These are phyloP conservation scores for Sarcophaga subvicina DNA, from an alignment of 2,888 invertebrate species.

Conservation along the genomic window DNA sequence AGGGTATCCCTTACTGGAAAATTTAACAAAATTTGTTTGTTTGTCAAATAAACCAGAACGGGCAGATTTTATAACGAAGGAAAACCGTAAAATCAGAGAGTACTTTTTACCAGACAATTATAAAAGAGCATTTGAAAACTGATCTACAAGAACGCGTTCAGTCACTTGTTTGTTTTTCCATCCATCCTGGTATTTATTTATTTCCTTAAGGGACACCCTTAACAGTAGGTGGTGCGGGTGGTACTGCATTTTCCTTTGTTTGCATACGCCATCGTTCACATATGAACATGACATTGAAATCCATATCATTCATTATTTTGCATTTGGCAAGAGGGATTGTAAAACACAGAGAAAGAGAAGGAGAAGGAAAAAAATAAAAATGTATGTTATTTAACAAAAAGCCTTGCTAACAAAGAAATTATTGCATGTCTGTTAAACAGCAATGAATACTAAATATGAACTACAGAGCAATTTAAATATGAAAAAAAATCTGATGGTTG, in stretches of 20 bases:
- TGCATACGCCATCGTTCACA: background rate
- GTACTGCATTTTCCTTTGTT: background rate
- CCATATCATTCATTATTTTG: slow-evolving; percentile 8
- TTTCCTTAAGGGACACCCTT: background rate
- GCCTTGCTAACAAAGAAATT: background rate
- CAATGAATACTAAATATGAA: background rate
- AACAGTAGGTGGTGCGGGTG: background rate
- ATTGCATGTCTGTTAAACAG: slow-evolving; percentile 21
- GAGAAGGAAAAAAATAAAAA: background rate
- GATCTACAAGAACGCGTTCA: too few relatives aligned
- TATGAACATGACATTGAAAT: slow-evolving; percentile 45
- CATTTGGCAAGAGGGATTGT: background rate
- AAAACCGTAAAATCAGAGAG: too few relatives aligned
- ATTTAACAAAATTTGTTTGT: background rate
- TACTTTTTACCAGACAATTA: too few relatives aligned
- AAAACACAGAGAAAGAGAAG: background rate
- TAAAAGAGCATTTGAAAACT: too few relatives aligned
- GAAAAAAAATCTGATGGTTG: background rate
- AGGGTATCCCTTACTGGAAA: background rate
- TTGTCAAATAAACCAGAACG: too few relatives aligned
- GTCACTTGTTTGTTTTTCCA: too few relatives aligned
- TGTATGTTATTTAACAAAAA: slow-evolving; percentile 16
- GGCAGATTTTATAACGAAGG: background rate
- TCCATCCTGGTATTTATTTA: too few relatives aligned
- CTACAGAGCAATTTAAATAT: background rate